phyloP scores from a whole-genome alignment of 2,113 vertebrate species.

The Turnix velox region DNA sequence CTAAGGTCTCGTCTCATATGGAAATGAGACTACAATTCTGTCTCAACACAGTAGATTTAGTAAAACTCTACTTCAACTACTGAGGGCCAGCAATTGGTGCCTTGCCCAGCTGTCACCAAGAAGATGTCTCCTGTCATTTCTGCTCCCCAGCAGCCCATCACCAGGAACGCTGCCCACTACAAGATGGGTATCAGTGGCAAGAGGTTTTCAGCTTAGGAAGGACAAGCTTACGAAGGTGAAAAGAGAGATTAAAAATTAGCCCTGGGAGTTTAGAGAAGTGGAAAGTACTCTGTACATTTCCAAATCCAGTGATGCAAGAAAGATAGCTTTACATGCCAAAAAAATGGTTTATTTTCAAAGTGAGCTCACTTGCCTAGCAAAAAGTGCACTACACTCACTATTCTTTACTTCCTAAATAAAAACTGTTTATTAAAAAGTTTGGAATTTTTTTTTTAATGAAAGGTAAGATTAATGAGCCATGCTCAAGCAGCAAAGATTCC shows the following conservation, averaged over 20 bases:
- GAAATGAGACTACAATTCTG: not conserved
- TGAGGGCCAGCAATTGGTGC: fast-evolving
- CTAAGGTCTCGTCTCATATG: fast-evolving
- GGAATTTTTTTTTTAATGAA: slow-evolving; percentile 23
- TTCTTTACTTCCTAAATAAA: slow-evolving; percentile 7
- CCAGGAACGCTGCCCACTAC: not conserved
- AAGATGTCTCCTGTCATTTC: not conserved
- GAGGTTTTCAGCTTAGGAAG: not conserved
- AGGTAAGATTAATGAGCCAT: slow-evolving; percentile 42
- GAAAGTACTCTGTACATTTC: not conserved
- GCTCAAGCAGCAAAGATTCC: slow-evolving; percentile 16
- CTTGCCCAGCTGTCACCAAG: not conserved
- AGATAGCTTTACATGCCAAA: not conserved
- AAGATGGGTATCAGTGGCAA: not conserved
- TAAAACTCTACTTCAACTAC: not conserved
- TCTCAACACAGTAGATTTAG: too few species aligned
- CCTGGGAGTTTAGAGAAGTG: not conserved
- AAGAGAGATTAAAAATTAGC: not conserved
- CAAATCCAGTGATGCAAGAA: not conserved
- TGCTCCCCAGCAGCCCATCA: not conserved
- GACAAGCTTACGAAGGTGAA: not conserved
- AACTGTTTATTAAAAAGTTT: slow-evolving; percentile 39
- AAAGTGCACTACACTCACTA: not conserved
- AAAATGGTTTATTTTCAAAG: not conserved
- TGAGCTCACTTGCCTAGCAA: not conserved